Conservation (phyloP, 2,797 vertebrate species). For the Sandelia bainsii region DNA sequence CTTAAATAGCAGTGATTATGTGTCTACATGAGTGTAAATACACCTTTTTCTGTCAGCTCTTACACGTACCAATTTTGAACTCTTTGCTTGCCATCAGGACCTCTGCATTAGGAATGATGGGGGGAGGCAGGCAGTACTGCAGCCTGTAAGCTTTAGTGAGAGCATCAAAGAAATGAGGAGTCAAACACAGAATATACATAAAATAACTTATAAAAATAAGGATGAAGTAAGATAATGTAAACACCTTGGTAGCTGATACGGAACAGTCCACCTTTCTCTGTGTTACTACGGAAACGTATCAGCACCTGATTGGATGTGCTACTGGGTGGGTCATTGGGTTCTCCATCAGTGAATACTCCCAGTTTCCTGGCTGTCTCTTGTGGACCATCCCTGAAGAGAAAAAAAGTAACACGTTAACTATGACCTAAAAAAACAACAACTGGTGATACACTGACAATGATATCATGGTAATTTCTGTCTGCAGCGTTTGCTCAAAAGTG, state of each 20-base stretch:
- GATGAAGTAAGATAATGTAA: background rate
- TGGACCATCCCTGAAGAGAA: conserved; percentile 90
- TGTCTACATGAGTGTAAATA: background rate
- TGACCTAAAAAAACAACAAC: background rate
- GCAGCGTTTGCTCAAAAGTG: conserved; percentile 13
- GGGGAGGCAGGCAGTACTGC: conserved; percentile 92
- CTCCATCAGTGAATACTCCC: conserved; percentile 91
- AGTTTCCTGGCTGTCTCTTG: conserved; percentile 92
- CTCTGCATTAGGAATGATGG: conserved; percentile 94
- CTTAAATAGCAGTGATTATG: background rate
- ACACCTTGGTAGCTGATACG: conserved; percentile 91
- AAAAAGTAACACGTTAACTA: conserved; percentile 33
- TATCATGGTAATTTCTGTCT: conserved; percentile 3
- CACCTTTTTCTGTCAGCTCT: conserved; percentile 28
- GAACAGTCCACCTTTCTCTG: conserved; percentile 92
- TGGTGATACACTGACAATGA: conserved; percentile 8
- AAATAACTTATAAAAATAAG: conserved; percentile 15
- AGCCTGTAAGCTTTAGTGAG: conserved; percentile 90
- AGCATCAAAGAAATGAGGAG: conserved; percentile 44
- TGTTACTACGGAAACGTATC: conserved; percentile 92
- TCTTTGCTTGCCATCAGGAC: conserved; percentile 95
- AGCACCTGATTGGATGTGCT: conserved; percentile 97
- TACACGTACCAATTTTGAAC: conserved; percentile 92
- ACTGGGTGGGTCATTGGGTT: conserved; percentile 89
- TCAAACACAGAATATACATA: conserved; percentile 19